A percentile compares a stretch with the other conserved stretches of the same genome.
Conservation (phyloP, 2,888 invertebrate genomes). For the Phortica okadai region DNA sequence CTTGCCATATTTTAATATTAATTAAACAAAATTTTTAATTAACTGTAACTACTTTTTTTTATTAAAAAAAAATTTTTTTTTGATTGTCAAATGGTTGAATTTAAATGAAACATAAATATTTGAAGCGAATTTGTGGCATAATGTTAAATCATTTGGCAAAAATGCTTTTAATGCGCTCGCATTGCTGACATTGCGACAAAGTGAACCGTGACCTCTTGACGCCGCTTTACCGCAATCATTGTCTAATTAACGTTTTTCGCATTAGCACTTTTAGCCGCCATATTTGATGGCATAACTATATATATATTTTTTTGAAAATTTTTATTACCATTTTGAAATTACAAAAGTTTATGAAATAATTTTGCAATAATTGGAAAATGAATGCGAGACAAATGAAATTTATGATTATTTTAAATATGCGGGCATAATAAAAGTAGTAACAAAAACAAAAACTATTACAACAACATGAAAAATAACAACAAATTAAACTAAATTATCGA, state of each 20-base stretch:
- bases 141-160: constrained; percentile 4
- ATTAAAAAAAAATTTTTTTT: too few species aligned
- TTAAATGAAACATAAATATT: too few species aligned
- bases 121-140: too few species aligned
- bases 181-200: background rate
- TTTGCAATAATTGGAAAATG: constrained; percentile 24
- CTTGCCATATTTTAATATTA: too few species aligned
- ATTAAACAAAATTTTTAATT: too few species aligned
- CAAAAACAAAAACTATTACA: background rate
- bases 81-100: too few species aligned
- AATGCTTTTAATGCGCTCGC: background rate
- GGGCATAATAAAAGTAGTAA: background rate
- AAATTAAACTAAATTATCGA: constrained; percentile 13
- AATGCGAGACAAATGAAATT: background rate
- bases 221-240: background rate
- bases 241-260: constrained; percentile 16
- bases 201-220: background rate
- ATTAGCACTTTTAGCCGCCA: background rate
- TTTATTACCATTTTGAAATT: background rate
- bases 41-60: too few species aligned
- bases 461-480: background rate
- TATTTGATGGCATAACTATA: background rate
- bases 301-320: background rate
- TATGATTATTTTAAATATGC: background rate
- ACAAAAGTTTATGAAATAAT: background rate